Evolutionary conservation across 2,888 invertebrate species (phyloP), one percentile per base, ranked within the genome.

Genomic region (Esperia sulphurella): DNA sequence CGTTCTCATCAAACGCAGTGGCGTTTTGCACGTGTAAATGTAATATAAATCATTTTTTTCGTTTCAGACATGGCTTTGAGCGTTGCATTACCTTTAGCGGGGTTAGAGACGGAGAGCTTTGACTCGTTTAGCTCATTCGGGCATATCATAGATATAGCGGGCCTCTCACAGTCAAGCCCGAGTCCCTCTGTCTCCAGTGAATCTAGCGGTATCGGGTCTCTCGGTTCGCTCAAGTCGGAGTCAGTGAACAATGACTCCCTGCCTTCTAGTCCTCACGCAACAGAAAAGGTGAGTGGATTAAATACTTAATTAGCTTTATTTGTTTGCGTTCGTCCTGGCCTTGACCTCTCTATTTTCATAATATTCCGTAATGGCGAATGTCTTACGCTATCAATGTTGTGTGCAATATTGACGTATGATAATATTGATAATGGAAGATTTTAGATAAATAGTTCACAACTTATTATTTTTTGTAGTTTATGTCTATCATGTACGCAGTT

Each of bases 181-280:
- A 87, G 88, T 59, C 91, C 92, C 59, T 91, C 91, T 66, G 85
- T 87, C 71, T 91, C 88, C 66, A 92, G 92, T 68, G 92, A 92
- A 76, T 92, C 92, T 65, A 92, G 92, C 80, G 92, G 92, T 71
- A 86, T 92, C 75, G 90, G 91, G 62, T 92, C 92, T 61, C 71
- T 92, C 61, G 90, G 87, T 57, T 90, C 91, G 58, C 85, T 91
- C 60, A 89, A 90, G 73, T 83, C 84, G 46, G 90, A 89, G 74
- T 90, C 89, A 43, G 79, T 87, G 54, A 81, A 76, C 66, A 83
- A 76, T 69, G 88, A 84, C 70, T 88, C 88, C 65, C 70, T 90
- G 54, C 89, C 90, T 46, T 81, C 90, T 67, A 90, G 90, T 75
- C 89, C 90, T 79, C 90, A 90, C 63, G 87, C 86, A 56, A 87